These are phyloP conservation scores for Alosa sapidissima DNA, from an alignment of 2,797 vertebrate genomes.

Conservation along the genomic window DNA sequence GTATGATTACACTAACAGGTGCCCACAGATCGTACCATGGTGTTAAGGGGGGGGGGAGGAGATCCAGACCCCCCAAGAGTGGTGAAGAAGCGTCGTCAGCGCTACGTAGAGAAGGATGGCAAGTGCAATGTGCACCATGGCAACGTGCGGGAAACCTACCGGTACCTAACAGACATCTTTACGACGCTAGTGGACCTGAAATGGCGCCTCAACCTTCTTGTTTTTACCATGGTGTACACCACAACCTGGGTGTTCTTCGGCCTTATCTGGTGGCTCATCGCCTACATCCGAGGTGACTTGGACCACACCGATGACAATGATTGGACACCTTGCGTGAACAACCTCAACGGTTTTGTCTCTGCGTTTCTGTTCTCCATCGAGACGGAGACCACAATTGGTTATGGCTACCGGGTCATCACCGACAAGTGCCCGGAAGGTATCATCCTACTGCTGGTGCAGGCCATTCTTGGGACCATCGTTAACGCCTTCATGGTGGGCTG, in stretches of 20 bases:
- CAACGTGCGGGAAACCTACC: slow-evolving; percentile 60
- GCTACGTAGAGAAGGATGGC: slow-evolving; percentile 63
- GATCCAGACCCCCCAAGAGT: slow-evolving; percentile 4
- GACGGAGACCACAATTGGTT: slow-evolving; percentile 64
- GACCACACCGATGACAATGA: slow-evolving; percentile 55
- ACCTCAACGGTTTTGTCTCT: slow-evolving; percentile 61
- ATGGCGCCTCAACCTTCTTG: slow-evolving; percentile 62
- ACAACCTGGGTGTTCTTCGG: slow-evolving; percentile 63
- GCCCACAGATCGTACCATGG: slow-evolving; percentile 56
- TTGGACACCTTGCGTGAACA: slow-evolving; percentile 62
- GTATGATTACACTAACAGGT: slow-evolving; percentile 41
- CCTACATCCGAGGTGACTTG: slow-evolving; percentile 58
- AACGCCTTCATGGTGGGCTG: slow-evolving; percentile 66
- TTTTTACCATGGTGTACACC: slow-evolving; percentile 62
- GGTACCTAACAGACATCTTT: slow-evolving; percentile 62
- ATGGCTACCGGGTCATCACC: slow-evolving; percentile 63
- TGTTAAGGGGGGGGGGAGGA: slow-evolving; percentile 39
- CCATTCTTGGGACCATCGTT: slow-evolving; percentile 63
- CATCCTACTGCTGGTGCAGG: slow-evolving; percentile 59
- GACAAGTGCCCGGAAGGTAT: slow-evolving; percentile 63
- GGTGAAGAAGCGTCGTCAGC: slow-evolving; percentile 54
- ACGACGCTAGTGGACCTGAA: slow-evolving; percentile 63
- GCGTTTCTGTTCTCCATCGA: slow-evolving; percentile 65
- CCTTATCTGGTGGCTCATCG: slow-evolving; percentile 63
- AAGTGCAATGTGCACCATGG: slow-evolving; percentile 64